Conservation (phyloP, 2,888 invertebrate genomes). For the Cerceris rybyensis region DNA sequence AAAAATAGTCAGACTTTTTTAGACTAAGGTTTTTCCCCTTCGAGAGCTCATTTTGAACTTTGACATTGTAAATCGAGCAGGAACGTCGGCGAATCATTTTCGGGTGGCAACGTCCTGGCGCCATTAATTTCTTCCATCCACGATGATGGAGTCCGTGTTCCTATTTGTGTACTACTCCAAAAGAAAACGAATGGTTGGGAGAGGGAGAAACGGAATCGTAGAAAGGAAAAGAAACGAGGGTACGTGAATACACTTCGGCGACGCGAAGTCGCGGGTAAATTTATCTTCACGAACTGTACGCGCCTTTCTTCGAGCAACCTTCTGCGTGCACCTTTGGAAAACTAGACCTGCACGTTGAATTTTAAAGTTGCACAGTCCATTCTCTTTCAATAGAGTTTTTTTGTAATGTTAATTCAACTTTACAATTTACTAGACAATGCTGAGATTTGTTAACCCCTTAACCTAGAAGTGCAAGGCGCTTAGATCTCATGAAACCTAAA, state of each 20-base stretch:
- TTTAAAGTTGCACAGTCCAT: not conserved
- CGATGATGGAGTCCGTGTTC: slow-evolving; percentile 52
- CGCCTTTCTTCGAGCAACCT: slow-evolving; percentile 41
- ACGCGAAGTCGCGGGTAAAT: slow-evolving; percentile 61
- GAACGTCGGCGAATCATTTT: slow-evolving; percentile 54
- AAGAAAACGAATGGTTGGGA: slow-evolving; percentile 47
- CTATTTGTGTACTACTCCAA: slow-evolving; percentile 62
- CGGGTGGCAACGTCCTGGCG: slow-evolving; percentile 56
- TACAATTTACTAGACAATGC: too few relatives aligned
- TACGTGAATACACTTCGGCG: slow-evolving; percentile 52
- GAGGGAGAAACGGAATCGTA: slow-evolving; percentile 28
- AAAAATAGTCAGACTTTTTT: not conserved
- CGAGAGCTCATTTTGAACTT: slow-evolving; percentile 33
- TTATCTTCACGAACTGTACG: slow-evolving; percentile 50
- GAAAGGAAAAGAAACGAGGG: slow-evolving; percentile 46
- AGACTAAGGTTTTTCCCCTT: slow-evolving; percentile 7
- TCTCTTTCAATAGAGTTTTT: too few relatives aligned
- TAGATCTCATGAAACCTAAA: too few relatives aligned
- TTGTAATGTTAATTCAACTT: too few relatives aligned
- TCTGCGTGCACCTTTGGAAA: slow-evolving; percentile 13
- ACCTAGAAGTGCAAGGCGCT: too few relatives aligned
- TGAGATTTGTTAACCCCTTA: too few relatives aligned
- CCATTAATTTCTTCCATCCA: slow-evolving; percentile 60
- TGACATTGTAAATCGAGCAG: slow-evolving; percentile 54
- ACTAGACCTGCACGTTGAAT: not conserved